A percentile compares a stretch with the other conserved stretches of the same genome.
Evolutionary conservation across 2,113 vertebrate species (phyloP).

Genomic region (Callipepla californica): DNA sequence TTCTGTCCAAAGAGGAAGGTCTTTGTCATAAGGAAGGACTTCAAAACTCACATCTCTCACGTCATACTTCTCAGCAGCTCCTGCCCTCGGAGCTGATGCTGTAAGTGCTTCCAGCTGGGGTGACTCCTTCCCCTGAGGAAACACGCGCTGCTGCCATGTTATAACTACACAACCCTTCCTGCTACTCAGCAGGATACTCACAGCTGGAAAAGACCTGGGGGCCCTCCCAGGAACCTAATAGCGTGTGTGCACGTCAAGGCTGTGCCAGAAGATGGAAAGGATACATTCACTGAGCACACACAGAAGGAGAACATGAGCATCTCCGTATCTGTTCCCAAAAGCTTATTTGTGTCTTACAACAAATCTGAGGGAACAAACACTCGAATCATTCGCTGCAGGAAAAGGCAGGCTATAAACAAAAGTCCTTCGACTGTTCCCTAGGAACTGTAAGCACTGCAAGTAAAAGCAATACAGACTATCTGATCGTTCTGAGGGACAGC

Average conservation of each 20-base stretch:
- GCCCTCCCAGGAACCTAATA: background rate
- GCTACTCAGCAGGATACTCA: constrained; percentile 33
- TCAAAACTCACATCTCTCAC: background rate
- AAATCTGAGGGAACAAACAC: background rate
- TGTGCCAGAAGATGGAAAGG: background rate
- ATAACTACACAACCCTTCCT: background rate
- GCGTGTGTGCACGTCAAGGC: background rate
- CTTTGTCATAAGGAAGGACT: background rate
- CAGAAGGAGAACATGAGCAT: background rate
- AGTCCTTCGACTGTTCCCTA: background rate
- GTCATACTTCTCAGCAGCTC: background rate
- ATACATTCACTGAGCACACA: background rate
- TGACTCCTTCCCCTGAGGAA: constrained; percentile 37
- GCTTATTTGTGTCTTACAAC: background rate
- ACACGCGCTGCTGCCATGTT: background rate
- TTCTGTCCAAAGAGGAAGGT: constrained; percentile 22
- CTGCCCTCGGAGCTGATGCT: background rate
- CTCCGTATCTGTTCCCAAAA: background rate
- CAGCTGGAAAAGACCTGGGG: background rate
- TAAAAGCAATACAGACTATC: background rate
- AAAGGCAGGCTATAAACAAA: background rate
- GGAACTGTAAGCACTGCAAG: background rate
- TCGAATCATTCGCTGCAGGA: background rate
- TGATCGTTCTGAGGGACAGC: background rate
- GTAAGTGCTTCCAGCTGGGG: constrained; percentile 52